A percentile compares a stretch with the other conserved stretches of the same genome.
phyloP scores from a whole-genome alignment of 2,888 invertebrate genomes.

The Stomorhina lunata region DNA sequence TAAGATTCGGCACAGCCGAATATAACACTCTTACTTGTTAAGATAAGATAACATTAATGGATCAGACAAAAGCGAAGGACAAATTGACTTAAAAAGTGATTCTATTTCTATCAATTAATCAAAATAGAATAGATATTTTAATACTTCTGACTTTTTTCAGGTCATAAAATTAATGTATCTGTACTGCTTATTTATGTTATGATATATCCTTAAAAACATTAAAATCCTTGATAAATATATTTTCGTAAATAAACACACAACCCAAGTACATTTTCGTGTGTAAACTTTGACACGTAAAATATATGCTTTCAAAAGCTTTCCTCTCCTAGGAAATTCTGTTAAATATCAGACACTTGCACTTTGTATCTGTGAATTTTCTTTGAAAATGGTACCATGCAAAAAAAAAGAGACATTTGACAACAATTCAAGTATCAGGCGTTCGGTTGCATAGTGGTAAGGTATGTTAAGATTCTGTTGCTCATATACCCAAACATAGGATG shows the following conservation, averaged over 20 bases:
- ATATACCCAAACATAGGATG: not conserved
- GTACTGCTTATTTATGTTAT: no score
- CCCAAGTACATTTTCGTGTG: not conserved
- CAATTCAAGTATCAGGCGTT: conserved; percentile 26
- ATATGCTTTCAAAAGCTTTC: conserved; percentile 17
- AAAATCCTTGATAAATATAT: not conserved
- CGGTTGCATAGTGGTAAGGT: not conserved
- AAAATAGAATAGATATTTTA: no score
- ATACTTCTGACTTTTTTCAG: no score
- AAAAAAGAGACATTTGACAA: conserved; percentile 46
- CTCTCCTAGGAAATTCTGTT: conserved; percentile 6
- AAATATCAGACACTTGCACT: not conserved
- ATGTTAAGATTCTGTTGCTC: conserved; percentile 12
- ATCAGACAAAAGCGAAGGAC: no score
- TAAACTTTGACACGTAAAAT: not conserved
- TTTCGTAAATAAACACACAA: not conserved
- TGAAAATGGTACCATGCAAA: not conserved
- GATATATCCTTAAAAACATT: no score
- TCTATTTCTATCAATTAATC: no score
- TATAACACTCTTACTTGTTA: no score
- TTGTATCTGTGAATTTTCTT: not conserved
- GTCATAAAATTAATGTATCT: no score
- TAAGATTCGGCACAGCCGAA: no score
- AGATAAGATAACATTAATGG: no score
- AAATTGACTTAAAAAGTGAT: no score